phyloP scores from a whole-genome alignment of 2,888 invertebrate genomes.

The Eilema depressum region DNA sequence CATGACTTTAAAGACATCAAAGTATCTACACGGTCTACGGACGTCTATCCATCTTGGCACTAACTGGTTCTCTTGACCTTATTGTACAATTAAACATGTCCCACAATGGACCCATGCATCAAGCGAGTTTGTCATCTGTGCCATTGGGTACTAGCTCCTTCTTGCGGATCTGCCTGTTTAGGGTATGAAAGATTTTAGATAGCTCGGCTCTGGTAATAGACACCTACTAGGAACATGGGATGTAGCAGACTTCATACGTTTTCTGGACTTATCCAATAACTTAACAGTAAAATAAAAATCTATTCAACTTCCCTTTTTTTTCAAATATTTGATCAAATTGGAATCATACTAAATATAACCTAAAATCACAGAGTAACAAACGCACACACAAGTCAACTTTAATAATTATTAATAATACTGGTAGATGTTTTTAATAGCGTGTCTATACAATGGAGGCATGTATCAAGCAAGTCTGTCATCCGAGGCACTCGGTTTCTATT shows the following conservation, averaged over 20 bases:
- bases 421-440: slow-evolving; percentile 6
- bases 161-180: slow-evolving; percentile 10
- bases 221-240: not conserved
- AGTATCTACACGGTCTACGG: not conserved
- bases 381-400: not conserved
- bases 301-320: not conserved
- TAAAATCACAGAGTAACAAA: not conserved
- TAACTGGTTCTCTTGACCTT: slow-evolving; percentile 58
- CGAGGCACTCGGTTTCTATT: slow-evolving; percentile 43
- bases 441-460: slow-evolving; percentile 43
- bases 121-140: slow-evolving; percentile 67
- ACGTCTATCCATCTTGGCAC: slow-evolving; percentile 2
- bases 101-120: slow-evolving; percentile 78
- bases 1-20: not conserved
- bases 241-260: not conserved
- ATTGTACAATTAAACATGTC: slow-evolving; percentile 70
- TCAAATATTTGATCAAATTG: not conserved
- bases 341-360: not conserved
- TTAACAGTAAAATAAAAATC: not conserved
- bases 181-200: not conserved
- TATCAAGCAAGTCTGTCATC: slow-evolving; percentile 74
- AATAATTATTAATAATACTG: not conserved
- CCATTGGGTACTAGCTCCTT: slow-evolving; percentile 22
- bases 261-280: not conserved
- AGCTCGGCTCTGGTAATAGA: not conserved